Evolutionary conservation across 2,113 vertebrate genomes (phyloP).

Genomic region (Heterochromis multidens): DNA sequence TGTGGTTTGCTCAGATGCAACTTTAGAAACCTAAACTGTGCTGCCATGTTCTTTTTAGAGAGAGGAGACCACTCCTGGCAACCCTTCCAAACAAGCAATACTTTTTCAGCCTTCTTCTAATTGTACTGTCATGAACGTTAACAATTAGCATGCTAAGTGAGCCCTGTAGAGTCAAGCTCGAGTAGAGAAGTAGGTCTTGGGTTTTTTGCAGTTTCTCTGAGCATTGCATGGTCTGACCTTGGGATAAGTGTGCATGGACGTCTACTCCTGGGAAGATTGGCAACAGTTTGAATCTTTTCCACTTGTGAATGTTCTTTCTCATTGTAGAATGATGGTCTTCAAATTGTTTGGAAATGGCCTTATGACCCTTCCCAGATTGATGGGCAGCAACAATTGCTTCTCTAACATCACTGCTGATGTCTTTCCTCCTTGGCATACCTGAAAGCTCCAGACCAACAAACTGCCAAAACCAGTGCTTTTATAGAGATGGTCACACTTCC

Average conservation of each 20-base stretch:
- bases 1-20: not conserved
- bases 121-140: not conserved
- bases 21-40: not conserved
- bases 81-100: not conserved
- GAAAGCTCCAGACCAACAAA: not conserved
- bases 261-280: not conserved
- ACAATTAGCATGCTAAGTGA: not conserved
- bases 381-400: not conserved
- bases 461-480: accelerated
- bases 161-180: not conserved
- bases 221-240: not conserved
- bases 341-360: not conserved
- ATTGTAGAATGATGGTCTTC: not conserved
- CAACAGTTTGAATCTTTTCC: not conserved
- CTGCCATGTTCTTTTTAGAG: not conserved
- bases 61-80: not conserved
- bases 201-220: not conserved
- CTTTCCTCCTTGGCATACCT: not conserved
- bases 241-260: not conserved
- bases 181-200: not conserved
- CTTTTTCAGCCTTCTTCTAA: not conserved
- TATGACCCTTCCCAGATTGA: not conserved
- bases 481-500: not conserved
- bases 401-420: not conserved
- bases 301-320: not conserved